These are phyloP conservation scores for Myocastor coypus DNA, from an alignment of 2,113 vertebrate species.

Conservation along the genomic window DNA sequence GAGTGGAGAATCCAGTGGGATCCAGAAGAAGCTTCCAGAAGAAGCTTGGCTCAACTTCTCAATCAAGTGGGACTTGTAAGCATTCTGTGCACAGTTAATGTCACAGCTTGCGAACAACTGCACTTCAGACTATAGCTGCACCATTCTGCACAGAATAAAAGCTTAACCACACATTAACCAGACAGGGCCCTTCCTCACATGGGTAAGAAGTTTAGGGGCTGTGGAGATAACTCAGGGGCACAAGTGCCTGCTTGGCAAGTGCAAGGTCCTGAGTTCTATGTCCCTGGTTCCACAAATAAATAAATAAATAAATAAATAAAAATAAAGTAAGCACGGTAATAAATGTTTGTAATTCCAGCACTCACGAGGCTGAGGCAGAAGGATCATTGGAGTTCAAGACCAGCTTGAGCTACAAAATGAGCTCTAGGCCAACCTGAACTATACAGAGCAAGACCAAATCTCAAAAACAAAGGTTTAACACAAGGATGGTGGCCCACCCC, in stretches of 20 bases:
- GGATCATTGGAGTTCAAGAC: not conserved
- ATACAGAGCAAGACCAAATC: not conserved
- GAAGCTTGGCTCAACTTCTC: not conserved
- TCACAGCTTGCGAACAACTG: constrained; percentile 1
- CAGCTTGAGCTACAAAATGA: not conserved
- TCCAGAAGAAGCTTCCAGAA: not conserved
- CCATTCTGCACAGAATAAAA: not conserved
- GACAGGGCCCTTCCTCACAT: not conserved
- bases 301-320: too few species aligned
- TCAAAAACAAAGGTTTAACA: not conserved
- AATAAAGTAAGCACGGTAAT: not conserved
- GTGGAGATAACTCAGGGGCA: too few species aligned
- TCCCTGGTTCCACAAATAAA: too few species aligned
- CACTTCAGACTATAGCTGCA: not conserved
- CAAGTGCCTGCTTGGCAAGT: too few species aligned
- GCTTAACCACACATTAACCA: constrained; percentile 1
- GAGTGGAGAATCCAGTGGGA: not conserved
- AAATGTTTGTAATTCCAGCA: not conserved
- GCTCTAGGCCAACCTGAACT: not conserved
- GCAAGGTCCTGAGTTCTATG: too few species aligned
- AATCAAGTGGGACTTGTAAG: not conserved
- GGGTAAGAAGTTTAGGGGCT: not conserved
- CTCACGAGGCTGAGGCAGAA: not conserved
- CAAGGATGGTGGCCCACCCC: not conserved
- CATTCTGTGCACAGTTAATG: not conserved